A percentile compares a stretch with the other conserved stretches of the same genome.
Evolutionary conservation across 2,113 vertebrate genomes (phyloP).

Genomic region (Cygnus buccinator): DNA sequence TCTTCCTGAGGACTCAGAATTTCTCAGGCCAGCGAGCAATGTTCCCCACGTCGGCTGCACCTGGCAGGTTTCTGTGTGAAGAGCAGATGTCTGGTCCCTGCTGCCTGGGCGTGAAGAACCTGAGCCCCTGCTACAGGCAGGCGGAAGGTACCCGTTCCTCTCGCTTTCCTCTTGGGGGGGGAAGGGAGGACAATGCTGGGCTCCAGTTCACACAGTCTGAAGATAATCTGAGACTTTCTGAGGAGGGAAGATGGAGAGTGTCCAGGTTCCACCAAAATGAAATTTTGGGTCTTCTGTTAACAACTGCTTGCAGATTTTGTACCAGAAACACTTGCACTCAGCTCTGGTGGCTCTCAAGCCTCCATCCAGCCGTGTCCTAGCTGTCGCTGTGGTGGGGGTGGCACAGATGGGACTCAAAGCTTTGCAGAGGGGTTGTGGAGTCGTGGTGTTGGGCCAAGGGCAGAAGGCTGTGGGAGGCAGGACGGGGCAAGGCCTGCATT

Average conservation of each 20-base stretch:
- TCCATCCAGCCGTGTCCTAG: background rate
- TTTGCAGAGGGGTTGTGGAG: background rate
- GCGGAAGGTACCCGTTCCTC: constrained; percentile 45
- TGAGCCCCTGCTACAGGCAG: constrained; percentile 34
- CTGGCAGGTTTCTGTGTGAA: constrained; percentile 43
- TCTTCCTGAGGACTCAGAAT: constrained; percentile 58
- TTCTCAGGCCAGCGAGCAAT: constrained; percentile 10
- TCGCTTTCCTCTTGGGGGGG: background rate
- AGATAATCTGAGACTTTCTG: background rate
- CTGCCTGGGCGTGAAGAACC: constrained; percentile 53
- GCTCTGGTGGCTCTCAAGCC: background rate
- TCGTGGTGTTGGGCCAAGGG: background rate
- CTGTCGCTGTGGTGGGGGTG: background rate
- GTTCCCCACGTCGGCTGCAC: background rate
- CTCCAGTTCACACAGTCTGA: rapidly evolving
- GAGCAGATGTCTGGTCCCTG: constrained; percentile 58
- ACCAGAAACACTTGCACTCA: rapidly evolving
- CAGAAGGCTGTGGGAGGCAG: background rate
- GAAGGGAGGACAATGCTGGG: background rate
- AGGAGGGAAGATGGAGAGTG: background rate
- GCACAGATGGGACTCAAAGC: background rate
- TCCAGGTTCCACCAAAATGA: background rate
- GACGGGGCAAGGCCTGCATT: rapidly evolving
- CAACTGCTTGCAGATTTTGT: background rate
- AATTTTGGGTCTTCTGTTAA: background rate